Evolutionary conservation across 2,888 invertebrate genomes (phyloP), one percentile per base, ranked within the genome.

Genomic region (Drosophila pullipes): DNA sequence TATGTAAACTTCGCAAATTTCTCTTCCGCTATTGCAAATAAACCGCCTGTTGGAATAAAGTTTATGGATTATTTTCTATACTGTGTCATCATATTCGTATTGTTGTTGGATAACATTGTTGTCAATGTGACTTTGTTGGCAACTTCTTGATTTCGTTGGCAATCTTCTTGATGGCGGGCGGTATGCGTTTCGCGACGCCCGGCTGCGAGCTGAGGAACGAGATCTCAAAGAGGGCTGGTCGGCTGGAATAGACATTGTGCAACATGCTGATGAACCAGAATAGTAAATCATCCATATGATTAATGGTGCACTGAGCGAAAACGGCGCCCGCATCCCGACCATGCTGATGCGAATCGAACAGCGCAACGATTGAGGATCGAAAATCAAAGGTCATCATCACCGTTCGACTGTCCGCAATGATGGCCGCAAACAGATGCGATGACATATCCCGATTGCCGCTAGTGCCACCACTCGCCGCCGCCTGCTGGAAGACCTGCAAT

Each of bases 281-380:
- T 25, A 84, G 75, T 55, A 92, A 74, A 54, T 92, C 91, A 60
- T 82, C 82, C 70, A 91, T 82, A 60, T 90, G 74, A 22, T 82
- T 74, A 7, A 90, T 69, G 13, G 83, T 76, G 54, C 90, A 83
- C 72, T 91, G 90, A 33, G 92, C 92, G 35, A 92, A 89, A 1
- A 92, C 90, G 30, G 92, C 92, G 5, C 92, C 92, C 13, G 90
- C 81, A 58, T 85, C 81, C 6, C 82, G 80, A 0, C 92, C 92
- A 76, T 92, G 92, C 61, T 91, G 91, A 69, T 92, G 92, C 3
- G 92, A 92, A 66, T 92, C 92, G 58, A 91, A 91, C 41, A 92
- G 86, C 4, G 89, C 85, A 16, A 92, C 83, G 18, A 92, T 78
- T 4, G 88, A 84, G 55, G 82, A 80, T 5, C 90, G 82, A 59